These are phyloP conservation scores for Oxystoma pomonae DNA, from an alignment of 2,888 invertebrate species.

Conservation along the genomic window DNA sequence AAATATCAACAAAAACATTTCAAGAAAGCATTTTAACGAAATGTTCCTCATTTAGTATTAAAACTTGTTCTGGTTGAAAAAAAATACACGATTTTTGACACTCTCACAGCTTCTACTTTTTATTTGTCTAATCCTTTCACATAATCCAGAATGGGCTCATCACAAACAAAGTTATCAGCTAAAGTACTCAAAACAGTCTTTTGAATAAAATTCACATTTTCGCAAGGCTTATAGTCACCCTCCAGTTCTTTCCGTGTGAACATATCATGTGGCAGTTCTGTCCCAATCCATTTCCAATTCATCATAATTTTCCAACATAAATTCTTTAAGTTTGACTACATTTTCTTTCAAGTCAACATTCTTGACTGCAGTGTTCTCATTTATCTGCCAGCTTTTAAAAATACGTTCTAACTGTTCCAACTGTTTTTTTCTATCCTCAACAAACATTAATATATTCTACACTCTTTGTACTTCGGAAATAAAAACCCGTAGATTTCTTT, in stretches of 20 bases:
- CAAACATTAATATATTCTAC: constrained; percentile 50
- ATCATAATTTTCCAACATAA: constrained; percentile 53
- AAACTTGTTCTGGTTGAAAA: too few relatives aligned
- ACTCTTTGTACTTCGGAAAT: constrained; percentile 49
- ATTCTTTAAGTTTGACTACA: constrained; percentile 50
- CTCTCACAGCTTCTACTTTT: too few relatives aligned
- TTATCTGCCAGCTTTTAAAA: constrained; percentile 55
- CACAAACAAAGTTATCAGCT: constrained; percentile 51
- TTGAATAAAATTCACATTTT: constrained; percentile 80
- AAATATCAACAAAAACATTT: too few relatives aligned
- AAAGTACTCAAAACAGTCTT: constrained; percentile 59
- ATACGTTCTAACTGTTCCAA: constrained; percentile 62
- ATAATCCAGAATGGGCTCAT: constrained; percentile 29
- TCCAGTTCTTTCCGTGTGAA: constrained; percentile 65
- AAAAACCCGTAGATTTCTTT: constrained; percentile 64
- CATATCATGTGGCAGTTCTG: constrained; percentile 80
- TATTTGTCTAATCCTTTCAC: too few relatives aligned
- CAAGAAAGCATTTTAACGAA: too few relatives aligned
- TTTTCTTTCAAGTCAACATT: constrained; percentile 30
- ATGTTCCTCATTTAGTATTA: too few relatives aligned
- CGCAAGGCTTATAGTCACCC: constrained; percentile 84
- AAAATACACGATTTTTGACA: too few relatives aligned
- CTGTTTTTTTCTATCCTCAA: constrained; percentile 56
- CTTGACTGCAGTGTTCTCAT: constrained; percentile 14
- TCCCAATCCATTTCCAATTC: constrained; percentile 72